These are phyloP conservation scores for Tyrophagus putrescentiae DNA, from an alignment of 1,140 invertebrate species.

Conservation along the genomic window DNA sequence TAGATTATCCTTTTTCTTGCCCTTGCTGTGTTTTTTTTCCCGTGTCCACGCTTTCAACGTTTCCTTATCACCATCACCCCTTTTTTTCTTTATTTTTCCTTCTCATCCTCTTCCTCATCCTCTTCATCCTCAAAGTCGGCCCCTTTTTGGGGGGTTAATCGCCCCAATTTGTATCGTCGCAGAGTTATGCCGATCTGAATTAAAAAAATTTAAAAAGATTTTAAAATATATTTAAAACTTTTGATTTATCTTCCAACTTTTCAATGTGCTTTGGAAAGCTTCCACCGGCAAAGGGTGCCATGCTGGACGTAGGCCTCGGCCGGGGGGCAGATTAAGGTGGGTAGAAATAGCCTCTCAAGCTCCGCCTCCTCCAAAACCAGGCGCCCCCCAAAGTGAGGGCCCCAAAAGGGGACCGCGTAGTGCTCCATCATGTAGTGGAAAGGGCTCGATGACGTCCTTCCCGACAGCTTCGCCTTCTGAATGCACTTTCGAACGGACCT, in stretches of 20 bases:
- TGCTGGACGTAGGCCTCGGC: too few relatives aligned
- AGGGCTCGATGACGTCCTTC: background rate
- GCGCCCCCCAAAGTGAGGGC: too few relatives aligned
- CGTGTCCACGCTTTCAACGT: background rate
- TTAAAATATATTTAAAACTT: too few relatives aligned
- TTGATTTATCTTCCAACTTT: slow-evolving; percentile 10
- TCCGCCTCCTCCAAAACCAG: too few relatives aligned
- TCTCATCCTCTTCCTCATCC: background rate
- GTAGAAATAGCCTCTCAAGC: too few relatives aligned
- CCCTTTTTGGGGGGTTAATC: too few relatives aligned
- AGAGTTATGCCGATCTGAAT: too few relatives aligned
- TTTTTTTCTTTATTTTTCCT: background rate
- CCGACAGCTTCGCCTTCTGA: background rate
- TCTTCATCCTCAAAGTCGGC: background rate
- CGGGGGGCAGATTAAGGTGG: background rate
- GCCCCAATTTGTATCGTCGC: too few relatives aligned
- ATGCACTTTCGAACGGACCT: background rate
- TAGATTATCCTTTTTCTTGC: too few relatives aligned
- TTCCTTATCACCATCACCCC: background rate
- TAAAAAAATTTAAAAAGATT: too few relatives aligned
- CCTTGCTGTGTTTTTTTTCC: too few relatives aligned
- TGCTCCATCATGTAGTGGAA: background rate
- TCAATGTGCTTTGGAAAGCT: slow-evolving; percentile 7
- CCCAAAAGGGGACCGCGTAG: slow-evolving; percentile 2
- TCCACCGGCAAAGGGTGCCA: too few relatives aligned